Evolutionary conservation across 1,140 invertebrate genomes (phyloP), one percentile per base, ranked within the genome.

Genomic region (Drosophila watanabei): DNA sequence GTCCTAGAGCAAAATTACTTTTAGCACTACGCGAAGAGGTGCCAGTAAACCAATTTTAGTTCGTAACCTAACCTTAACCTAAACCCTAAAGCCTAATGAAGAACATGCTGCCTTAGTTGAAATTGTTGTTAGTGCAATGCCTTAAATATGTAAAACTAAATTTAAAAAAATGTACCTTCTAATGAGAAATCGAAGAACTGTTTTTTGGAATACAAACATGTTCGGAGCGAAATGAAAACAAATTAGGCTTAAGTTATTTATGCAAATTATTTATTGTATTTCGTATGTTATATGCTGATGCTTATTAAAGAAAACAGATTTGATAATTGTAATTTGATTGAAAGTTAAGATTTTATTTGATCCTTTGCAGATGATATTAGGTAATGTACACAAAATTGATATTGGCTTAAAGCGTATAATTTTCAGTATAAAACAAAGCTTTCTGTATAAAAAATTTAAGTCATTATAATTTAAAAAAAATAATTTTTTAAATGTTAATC

Each of bases 41-140:
- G 86, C 86, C 86, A 90, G 82, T 80, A 80, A 82, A 90, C 54
- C 61, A 90, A 86, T 75, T 80, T 82, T 90, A 89, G 85, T 37
- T 87, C 35, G 54, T 88, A 88, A 80, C 80, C 83, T 57, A 57
- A 56, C 1, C 35, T 80, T 59, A 61, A 77, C 35, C 84, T 59
- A 61, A 77, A 68, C 51, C 70, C 78, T 52, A 37, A 56, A 56
- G 24, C 18, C 52, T 56, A 56, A 37, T 16, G 33, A 39, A 11
- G 14, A 28, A 24, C 37, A 10, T 14, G 54, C 54, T 57, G 54
- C 54, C 54, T 57, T 57, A 57, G 54, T 39, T 39, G 35, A 57
- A 57, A 57, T 57, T 28, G 52, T 56, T 56, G 63, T 76, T 89
- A 89, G 86, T 85, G 59, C 80, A 89, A 85, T 79, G 66, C 46